A percentile compares a stretch with the other conserved stretches of the same genome.
Conservation (phyloP, 2,113 vertebrate genomes). For the Epinephelus lanceolatus region DNA sequence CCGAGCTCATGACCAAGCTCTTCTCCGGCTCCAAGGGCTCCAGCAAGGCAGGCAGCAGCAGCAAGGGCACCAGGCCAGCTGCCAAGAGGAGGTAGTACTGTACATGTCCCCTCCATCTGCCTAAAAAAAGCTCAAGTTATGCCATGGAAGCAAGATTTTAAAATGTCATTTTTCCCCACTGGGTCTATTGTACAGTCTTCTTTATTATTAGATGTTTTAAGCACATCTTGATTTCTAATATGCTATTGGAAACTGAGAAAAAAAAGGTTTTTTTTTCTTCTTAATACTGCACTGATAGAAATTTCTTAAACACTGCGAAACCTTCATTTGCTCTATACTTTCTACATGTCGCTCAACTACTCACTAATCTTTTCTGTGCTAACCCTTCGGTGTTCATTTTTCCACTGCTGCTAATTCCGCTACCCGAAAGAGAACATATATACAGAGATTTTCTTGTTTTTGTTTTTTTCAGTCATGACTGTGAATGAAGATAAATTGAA, state of each 20-base stretch:
- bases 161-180: slow-evolving; percentile 52
- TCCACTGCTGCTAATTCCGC: slow-evolving; percentile 81
- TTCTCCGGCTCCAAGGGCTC: slow-evolving; percentile 96
- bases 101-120: slow-evolving; percentile 14
- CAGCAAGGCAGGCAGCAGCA: slow-evolving; percentile 91
- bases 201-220: slow-evolving; percentile 66
- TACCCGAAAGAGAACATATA: slow-evolving; percentile 81
- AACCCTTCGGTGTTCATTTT: slow-evolving; percentile 66
- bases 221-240: slow-evolving; percentile 63
- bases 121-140: slow-evolving; percentile 40
- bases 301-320: slow-evolving; percentile 41
- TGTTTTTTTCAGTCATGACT: slow-evolving; percentile 72
- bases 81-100: slow-evolving; percentile 96
- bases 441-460: slow-evolving; percentile 66
- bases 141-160: slow-evolving; percentile 71
- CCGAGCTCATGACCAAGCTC: slow-evolving; percentile 99
- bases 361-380: slow-evolving; percentile 53
- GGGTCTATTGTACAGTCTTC: slow-evolving; percentile 77
- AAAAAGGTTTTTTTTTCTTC: slow-evolving; percentile 26
- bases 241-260: slow-evolving; percentile 50
- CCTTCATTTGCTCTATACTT: slow-evolving; percentile 48
- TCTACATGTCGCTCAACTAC: slow-evolving; percentile 39
- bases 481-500: slow-evolving; percentile 82
- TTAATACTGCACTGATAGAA: slow-evolving; percentile 70
- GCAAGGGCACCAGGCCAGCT: slow-evolving; percentile 90